phyloP scores from a whole-genome alignment of 2,113 vertebrate genomes.

The Dromaius novaehollandiae region DNA sequence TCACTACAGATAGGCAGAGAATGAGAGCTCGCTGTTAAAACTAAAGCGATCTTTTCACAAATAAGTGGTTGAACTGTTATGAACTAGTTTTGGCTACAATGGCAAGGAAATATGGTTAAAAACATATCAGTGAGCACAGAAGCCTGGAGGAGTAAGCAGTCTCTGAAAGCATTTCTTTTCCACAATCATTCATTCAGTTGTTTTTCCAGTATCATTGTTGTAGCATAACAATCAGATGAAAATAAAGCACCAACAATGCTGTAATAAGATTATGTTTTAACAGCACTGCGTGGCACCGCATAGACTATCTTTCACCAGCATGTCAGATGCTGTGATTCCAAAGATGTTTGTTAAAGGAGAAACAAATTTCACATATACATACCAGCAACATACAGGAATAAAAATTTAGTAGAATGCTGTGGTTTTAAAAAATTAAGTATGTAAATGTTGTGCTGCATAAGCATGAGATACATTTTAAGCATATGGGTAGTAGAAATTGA shows the following conservation, averaged over 20 bases:
- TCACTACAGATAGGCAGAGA: accelerated
- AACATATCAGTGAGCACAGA: background rate
- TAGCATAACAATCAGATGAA: background rate
- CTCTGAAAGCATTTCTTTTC: background rate
- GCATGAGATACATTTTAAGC: conserved; percentile 43
- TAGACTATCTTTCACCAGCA: background rate
- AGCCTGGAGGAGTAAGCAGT: background rate
- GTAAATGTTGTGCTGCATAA: conserved; percentile 63
- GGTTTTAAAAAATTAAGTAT: conserved; percentile 48
- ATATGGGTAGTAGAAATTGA: conserved; percentile 34
- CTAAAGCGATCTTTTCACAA: background rate
- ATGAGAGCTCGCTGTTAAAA: background rate
- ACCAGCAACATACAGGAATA: background rate
- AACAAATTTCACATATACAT: conserved; percentile 26
- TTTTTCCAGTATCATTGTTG: background rate
- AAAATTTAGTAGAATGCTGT: conserved; percentile 21
- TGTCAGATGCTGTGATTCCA: background rate
- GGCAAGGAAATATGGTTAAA: background rate
- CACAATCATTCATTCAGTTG: background rate
- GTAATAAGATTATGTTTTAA: background rate
- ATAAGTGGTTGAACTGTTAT: background rate
- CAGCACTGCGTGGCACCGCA: background rate
- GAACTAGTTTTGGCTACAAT: background rate
- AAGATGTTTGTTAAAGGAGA: background rate
- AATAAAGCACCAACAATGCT: background rate